Percentiles rank a stretch among this genome's conserved stretches.
Evolutionary conservation across 2,797 vertebrate genomes (phyloP).

Genomic region (Pampus argenteus): DNA sequence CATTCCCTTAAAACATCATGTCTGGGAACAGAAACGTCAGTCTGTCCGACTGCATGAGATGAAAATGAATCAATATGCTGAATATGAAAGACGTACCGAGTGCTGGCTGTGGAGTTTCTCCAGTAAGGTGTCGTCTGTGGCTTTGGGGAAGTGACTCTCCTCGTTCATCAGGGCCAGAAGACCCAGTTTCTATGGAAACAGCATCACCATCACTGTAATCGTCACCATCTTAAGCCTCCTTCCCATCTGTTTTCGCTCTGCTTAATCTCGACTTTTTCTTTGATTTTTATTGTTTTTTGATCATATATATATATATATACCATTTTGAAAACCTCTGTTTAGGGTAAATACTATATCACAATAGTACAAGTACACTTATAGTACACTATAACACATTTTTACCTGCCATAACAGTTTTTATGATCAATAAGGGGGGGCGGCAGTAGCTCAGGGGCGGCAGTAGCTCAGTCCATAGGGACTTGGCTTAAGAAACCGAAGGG

Average conservation of each 20-base stretch:
- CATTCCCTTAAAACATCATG: no score
- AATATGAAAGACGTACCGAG: constrained; percentile 81
- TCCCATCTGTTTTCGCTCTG: background rate
- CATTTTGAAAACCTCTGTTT: background rate
- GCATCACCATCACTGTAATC: background rate
- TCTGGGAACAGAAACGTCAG: no score
- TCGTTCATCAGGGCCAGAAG: constrained; percentile 96
- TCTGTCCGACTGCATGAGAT: no score
- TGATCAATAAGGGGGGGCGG: no score
- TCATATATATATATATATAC: no score
- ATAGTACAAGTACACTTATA: no score
- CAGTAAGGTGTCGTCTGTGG: constrained; percentile 93
- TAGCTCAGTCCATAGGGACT: no score
- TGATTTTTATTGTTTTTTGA: background rate
- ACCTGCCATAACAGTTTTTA: no score
- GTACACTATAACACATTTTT: no score
- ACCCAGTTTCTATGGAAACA: constrained; percentile 92
- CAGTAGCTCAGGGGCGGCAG: no score
- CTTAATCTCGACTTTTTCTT: background rate
- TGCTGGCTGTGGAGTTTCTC: constrained; percentile 96
- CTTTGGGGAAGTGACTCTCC: constrained; percentile 98
- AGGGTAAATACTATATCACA: background rate
- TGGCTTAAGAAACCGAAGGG: no score
- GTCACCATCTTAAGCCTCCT: background rate
- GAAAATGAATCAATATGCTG: no score